Percentiles rank a stretch among this genome's conserved stretches.
These are phyloP conservation scores for Apotomis capreana DNA, from an alignment of 2,888 invertebrate species.

Conservation along the genomic window DNA sequence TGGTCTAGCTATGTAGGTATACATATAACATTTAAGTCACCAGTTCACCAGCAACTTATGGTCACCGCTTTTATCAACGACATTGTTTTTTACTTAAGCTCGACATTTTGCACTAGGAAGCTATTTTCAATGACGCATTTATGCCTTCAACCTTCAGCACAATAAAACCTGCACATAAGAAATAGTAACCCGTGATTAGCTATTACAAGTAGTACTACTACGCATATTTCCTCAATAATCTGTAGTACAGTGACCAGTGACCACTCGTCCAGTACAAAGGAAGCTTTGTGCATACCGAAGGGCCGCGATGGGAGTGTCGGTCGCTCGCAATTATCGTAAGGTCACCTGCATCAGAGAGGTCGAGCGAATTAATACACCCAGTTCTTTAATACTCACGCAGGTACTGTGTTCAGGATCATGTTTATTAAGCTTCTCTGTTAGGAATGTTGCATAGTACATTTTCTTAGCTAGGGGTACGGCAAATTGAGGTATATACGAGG, in stretches of 20 bases:
- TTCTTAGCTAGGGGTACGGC: no score
- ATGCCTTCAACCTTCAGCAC: not conserved
- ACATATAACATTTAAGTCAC: no score
- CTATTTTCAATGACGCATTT: not conserved
- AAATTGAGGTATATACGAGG: no score
- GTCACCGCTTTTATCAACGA: no score
- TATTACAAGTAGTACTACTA: not conserved
- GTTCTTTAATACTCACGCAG: not conserved
- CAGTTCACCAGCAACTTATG: no score
- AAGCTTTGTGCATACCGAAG: slow-evolving; percentile 24
- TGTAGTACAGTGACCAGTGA: not conserved
- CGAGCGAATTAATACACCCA: slow-evolving; percentile 19
- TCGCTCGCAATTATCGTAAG: slow-evolving; percentile 29
- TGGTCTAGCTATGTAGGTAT: no score
- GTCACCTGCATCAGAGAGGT: slow-evolving; percentile 31
- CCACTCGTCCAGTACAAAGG: not conserved
- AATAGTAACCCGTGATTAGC: slow-evolving; percentile 1
- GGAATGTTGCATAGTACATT: no score
- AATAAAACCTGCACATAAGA: not conserved
- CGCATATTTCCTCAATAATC: not conserved
- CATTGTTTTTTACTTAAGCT: not conserved
- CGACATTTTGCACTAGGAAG: slow-evolving; percentile 7
- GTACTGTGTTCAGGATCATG: slow-evolving; percentile 1
- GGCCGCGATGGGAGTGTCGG: slow-evolving; percentile 27
- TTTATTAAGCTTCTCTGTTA: not conserved